Conservation (phyloP, 64 coral and sea anemone genomes). For the Montipora cactus region DNA sequence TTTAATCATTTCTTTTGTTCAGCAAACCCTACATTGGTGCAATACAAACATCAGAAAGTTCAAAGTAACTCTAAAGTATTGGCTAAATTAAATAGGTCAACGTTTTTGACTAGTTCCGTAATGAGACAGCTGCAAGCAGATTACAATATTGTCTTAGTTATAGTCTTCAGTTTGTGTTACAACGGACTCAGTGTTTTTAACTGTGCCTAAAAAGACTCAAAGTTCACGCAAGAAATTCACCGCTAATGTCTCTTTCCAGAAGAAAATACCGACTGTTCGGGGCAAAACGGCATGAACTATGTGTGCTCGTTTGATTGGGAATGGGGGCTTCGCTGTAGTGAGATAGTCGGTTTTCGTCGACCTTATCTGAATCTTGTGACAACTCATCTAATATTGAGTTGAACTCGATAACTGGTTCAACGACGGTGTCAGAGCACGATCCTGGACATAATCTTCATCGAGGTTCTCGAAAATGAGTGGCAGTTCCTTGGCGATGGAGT, state of each 20-base stretch:
- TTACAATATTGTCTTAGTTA: too few relatives aligned
- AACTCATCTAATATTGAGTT: background rate
- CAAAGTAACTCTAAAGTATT: too few relatives aligned
- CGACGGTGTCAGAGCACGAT: background rate
- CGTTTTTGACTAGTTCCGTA: too few relatives aligned
- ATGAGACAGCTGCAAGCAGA: too few relatives aligned
- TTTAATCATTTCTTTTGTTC: too few relatives aligned
- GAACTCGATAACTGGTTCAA: background rate
- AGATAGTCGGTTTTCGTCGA: background rate
- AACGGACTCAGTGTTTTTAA: background rate
- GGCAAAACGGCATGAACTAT: background rate
- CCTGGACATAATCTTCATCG: background rate
- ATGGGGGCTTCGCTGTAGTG: background rate
- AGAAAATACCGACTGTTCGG: background rate
- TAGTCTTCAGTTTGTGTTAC: too few relatives aligned
- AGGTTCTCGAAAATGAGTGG: conserved; percentile 21
- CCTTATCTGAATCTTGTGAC: background rate
- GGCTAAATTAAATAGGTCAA: too few relatives aligned
- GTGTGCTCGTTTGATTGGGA: background rate
- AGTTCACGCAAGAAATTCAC: background rate
- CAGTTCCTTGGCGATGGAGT: conserved; percentile 10
- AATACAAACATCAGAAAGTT: too few relatives aligned
- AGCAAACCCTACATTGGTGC: too few relatives aligned
- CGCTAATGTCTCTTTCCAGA: background rate
- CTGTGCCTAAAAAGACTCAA: background rate